Evolutionary conservation across 2,797 vertebrate genomes (phyloP).

Genomic region (Alauda arvensis): DNA sequence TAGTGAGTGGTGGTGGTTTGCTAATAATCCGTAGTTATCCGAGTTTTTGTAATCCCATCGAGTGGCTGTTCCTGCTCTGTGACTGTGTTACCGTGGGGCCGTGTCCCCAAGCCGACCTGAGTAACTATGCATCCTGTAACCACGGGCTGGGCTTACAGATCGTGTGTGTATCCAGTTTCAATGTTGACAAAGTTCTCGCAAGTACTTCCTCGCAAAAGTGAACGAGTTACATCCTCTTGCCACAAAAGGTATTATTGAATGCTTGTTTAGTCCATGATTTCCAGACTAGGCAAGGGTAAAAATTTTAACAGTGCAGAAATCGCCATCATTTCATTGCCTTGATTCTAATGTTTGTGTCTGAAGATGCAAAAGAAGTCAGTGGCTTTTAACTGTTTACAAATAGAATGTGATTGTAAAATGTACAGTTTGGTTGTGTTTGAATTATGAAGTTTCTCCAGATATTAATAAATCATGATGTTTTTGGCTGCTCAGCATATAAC

Average conservation of each 20-base stretch:
- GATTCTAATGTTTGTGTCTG: constrained; percentile 94
- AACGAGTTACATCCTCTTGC: constrained; percentile 82
- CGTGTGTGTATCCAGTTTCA: constrained; percentile 83
- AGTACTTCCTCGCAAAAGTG: constrained; percentile 75
- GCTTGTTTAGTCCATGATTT: constrained; percentile 75
- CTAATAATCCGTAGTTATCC: constrained; percentile 74
- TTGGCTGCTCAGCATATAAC: constrained; percentile 82
- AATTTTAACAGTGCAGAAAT: constrained; percentile 90
- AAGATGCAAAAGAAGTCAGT: constrained; percentile 97
- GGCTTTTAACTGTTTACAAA: constrained; percentile 99
- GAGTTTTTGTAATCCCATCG: constrained; percentile 72
- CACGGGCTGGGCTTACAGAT: constrained; percentile 86
- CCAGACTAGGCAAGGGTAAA: constrained; percentile 78
- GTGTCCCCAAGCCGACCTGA: constrained; percentile 82
- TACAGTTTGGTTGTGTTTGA: constrained; percentile 87
- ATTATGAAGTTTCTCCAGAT: constrained; percentile 91
- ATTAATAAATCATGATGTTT: constrained; percentile 84
- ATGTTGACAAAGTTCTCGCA: constrained; percentile 78
- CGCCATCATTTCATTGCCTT: constrained; percentile 99
- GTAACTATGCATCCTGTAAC: constrained; percentile 99
- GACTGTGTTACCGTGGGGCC: constrained; percentile 78
- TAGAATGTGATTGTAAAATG: constrained; percentile 99
- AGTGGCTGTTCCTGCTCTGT: constrained; percentile 80
- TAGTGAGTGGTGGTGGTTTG: constrained; percentile 81
- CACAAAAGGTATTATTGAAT: constrained; percentile 86